Base-by-base conservation (phyloP, 2,888 invertebrate genomes). In the Vannuccia rotundouncinata region DNA sequence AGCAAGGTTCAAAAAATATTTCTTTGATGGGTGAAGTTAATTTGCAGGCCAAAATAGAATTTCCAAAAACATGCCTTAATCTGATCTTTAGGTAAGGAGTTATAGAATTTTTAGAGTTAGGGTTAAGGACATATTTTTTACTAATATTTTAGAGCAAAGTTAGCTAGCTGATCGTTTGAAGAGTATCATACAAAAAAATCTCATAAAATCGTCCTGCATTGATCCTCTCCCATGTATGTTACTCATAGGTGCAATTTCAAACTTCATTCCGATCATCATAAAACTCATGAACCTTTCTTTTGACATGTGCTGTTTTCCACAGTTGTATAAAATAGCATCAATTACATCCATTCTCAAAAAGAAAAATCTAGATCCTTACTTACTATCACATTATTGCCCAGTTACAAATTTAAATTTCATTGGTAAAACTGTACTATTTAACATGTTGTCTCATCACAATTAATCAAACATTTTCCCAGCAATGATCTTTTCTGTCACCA, bases 301-400 rank as follows among this genome's bases (percentile, higher is more conserved):
- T 66, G 5, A 45, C 66, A 22, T 27, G 25, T 27, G 66, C 22
- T 66, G 5, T 13, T 66, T 66, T 66, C 17, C 66, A n/a, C 5
- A 66, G 66, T 66, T 66, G 66, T 66, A 66, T 66, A 66, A 66
- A 66, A 66, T 66, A n/a, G 25, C 66, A 66, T 22, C 66, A 66
- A 27, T 66, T 22, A 66, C 66, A 66, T 27, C 66, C 66, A 66
- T 66, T 66, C 17, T 66, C 66, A 66, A 66, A 66, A 66, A 66
- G 66, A 66, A n/a, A 66, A 66, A 66, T 66, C 66, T 66, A 27
- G 22, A 66, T 66, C 66, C 66, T 66, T 22, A 66, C 25, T 17
- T 66, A 66, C 66, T 66, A 2, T 66, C 66, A 66, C 66, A 66
- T 66, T 66, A 66, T 66, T 27, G 66, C 66, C 22, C 22, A 27